Conservation (phyloP, 2,888 invertebrate genomes). For the Nephrotoma guestfalica region DNA sequence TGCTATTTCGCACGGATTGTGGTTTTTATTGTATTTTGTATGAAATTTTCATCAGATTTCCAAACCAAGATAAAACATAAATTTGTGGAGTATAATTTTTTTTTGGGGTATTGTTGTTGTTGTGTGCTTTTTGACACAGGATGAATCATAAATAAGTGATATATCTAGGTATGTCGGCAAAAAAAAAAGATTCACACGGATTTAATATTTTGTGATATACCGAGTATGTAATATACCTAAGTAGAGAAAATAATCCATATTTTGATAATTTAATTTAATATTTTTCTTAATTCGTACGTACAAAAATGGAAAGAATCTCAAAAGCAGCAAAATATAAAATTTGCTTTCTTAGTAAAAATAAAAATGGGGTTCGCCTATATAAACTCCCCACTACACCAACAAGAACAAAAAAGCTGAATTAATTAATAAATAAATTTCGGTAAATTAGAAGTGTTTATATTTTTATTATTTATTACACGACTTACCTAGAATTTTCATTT, state of each 20-base stretch:
- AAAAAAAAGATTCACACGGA: background rate
- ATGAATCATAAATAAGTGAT: background rate
- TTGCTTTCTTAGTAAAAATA: background rate
- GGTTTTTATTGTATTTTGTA: background rate
- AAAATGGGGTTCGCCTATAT: background rate
- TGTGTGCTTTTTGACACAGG: background rate
- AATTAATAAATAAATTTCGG: background rate
- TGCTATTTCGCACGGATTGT: conserved; percentile 1
- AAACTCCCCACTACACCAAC: background rate
- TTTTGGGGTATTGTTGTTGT: background rate
- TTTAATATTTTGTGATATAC: background rate
- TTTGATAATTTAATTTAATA: background rate
- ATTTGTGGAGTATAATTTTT: background rate
- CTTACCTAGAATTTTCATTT: background rate
- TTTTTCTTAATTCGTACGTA: background rate
- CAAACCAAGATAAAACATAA: background rate
- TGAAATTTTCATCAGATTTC: background rate
- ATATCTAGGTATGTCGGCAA: background rate
- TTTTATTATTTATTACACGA: background rate
- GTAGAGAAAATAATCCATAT: background rate
- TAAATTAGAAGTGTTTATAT: conserved; percentile 1
- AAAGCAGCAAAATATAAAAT: background rate
- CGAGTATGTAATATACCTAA: background rate
- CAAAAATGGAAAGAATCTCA: background rate
- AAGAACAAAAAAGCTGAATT: background rate